These are phyloP conservation scores for Synergus gifuensis DNA, from an alignment of 2,888 invertebrate genomes.

Conservation along the genomic window DNA sequence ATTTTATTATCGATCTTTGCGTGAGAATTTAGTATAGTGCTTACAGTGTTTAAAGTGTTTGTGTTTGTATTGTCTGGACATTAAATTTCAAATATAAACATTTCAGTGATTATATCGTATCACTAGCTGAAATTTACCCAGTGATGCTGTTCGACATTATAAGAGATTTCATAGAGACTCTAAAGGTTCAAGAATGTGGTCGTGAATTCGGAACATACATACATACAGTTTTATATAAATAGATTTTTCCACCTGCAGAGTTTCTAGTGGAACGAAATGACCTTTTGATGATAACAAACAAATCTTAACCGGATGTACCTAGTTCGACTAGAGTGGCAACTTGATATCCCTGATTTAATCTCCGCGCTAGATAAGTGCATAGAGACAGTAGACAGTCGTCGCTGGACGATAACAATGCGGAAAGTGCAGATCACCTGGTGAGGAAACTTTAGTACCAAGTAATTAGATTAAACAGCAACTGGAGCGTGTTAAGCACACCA, in stretches of 20 bases:
- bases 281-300: neutral
- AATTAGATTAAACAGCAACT: slow-evolving; percentile 69
- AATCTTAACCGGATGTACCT: neutral
- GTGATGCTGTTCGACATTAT: too few species aligned
- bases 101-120: too few species aligned
- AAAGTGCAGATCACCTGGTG: slow-evolving; percentile 45
- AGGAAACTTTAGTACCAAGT: slow-evolving; percentile 51
- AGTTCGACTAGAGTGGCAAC: neutral
- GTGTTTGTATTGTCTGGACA: too few species aligned
- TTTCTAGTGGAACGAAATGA: too few species aligned
- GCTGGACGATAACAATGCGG: slow-evolving; percentile 46
- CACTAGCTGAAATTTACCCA: too few species aligned
- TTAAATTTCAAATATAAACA: too few species aligned
- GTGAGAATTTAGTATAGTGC: neutral
- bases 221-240: too few species aligned
- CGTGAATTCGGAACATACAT: too few species aligned
- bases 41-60: neutral
- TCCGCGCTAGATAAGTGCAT: slow-evolving; percentile 1
- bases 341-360: slow-evolving; percentile 5
- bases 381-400: neutral
- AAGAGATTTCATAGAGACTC: too few species aligned
- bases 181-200: too few species aligned
- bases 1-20: neutral
- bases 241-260: too few species aligned
- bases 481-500: slow-evolving; percentile 60